Evolutionary conservation across 1,140 invertebrate genomes (phyloP), one percentile per base, ranked within the genome.

Genomic region (Dermatophagoides farinae): DNA sequence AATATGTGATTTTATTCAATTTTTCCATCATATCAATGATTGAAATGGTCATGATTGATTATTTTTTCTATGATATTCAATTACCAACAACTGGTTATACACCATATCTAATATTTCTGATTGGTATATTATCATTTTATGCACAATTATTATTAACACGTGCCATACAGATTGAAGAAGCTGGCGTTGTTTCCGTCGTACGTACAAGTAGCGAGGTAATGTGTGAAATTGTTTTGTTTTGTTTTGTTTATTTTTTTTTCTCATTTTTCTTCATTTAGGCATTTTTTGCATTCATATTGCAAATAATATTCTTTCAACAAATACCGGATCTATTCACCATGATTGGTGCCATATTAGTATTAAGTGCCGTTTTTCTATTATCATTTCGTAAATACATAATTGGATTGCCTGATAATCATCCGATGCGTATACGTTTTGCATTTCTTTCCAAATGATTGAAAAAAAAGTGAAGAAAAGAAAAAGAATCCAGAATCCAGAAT

Each of bases 261-360:
- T 59, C n/a, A 12, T 55, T 22, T 55, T 55, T 6, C 4, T 23
- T n/a, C 6, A 14, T 57, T 1, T 14, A 61, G 52, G 90, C 91
- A 62, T 83, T 90, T 0, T 88, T 90, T 72, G 87, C 87, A 9
- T 91, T 92, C 69, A 76, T 89, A 59, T 90, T 86, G 85, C 86
- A 92, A 71, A 67, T 68, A 8, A 49, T 66, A 66, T 86, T 89
- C 4, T 61, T 66, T 39, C 39, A 52, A 44, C 57, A 61, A 63
- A 64, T 66, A 57, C 65, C 65, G 31, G 64, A 65, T 60, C 44
- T 52, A 20, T 61, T 78, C 68, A 89, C 86, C 31, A 72, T 89
- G 31, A 74, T 79, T 39, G 88, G 88, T 1, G 87, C 86, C 12
- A 69, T 86, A 57, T 73, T 92, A 63, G 87, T 92, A 4, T 79